Conservation (phyloP, 2,113 vertebrate species). For the Ictalurus punctatus region DNA sequence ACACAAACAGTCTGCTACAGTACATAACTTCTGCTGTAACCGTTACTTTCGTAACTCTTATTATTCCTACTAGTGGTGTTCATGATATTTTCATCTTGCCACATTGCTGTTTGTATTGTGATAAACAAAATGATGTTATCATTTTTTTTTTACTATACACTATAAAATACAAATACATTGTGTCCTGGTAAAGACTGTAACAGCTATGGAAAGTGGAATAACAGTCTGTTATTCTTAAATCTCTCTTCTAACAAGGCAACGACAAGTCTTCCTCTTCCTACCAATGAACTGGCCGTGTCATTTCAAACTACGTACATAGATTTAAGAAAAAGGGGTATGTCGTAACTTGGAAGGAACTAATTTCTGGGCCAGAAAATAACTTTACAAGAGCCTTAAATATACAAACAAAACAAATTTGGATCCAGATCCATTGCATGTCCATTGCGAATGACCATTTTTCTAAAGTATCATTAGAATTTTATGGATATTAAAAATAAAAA, state of each 20-base stretch:
- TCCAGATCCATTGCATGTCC: background rate
- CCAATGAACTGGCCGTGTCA: background rate
- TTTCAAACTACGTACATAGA: background rate
- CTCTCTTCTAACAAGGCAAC: background rate
- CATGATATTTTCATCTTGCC: background rate
- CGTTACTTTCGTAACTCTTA: slow-evolving; percentile 13
- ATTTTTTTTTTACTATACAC: background rate
- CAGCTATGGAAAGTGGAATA: background rate
- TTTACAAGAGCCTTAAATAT: background rate
- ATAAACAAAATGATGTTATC: background rate
- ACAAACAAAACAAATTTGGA: background rate
- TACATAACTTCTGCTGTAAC: slow-evolving; percentile 25
- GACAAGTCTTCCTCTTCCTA: background rate
- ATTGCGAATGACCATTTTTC: background rate
- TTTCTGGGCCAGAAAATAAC: background rate
- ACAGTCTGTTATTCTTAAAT: background rate
- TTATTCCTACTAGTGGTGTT: background rate
- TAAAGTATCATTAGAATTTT: background rate
- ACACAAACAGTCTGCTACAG: slow-evolving; percentile 22
- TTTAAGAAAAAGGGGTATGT: background rate
- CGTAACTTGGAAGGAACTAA: background rate
- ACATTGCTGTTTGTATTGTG: background rate
- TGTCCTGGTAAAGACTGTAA: background rate
- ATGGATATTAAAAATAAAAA: background rate
- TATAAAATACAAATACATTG: background rate